A percentile compares a stretch with the other conserved stretches of the same genome.
Conservation (phyloP, 1,140 invertebrate species). For the Pseudoatta argentina region DNA sequence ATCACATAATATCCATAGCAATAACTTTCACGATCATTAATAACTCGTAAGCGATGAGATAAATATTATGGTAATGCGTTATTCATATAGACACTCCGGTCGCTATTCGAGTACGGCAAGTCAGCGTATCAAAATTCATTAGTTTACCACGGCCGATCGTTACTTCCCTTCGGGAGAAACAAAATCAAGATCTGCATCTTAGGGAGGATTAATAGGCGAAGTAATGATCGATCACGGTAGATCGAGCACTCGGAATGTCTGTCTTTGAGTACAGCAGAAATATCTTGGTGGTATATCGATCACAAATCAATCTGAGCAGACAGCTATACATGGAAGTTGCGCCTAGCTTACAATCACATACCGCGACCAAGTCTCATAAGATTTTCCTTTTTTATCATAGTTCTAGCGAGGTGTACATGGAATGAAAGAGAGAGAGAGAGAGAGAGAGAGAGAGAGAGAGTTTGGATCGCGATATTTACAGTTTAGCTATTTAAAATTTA, state of each 20-base stretch:
- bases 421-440: slow-evolving; percentile 1
- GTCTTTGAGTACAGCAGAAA: slow-evolving; percentile 70
- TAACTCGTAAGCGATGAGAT: slow-evolving; percentile 43
- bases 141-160: slow-evolving; percentile 33
- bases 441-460: slow-evolving; percentile 24
- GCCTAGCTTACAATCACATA: slow-evolving; percentile 14
- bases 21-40: slow-evolving; percentile 49
- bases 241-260: slow-evolving; percentile 69
- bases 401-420: slow-evolving; percentile 46
- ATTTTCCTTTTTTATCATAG: slow-evolving; percentile 64
- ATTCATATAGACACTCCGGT: not conserved
- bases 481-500: too few species aligned
- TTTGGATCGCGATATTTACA: slow-evolving; percentile 22
- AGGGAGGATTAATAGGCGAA: slow-evolving; percentile 74
- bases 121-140: slow-evolving; percentile 68
- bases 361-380: slow-evolving; percentile 44
- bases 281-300: slow-evolving; percentile 69
- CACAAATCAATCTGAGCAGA: slow-evolving; percentile 70
- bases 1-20: not conserved
- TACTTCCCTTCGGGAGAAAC: slow-evolving; percentile 56
- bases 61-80: slow-evolving; percentile 19
- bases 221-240: slow-evolving; percentile 77
- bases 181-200: slow-evolving; percentile 64
- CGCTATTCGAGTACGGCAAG: not conserved
- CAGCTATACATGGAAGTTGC: slow-evolving; percentile 34